These are phyloP conservation scores for Drosophila yooni DNA, from an alignment of 2,888 invertebrate genomes.

Conservation along the genomic window DNA sequence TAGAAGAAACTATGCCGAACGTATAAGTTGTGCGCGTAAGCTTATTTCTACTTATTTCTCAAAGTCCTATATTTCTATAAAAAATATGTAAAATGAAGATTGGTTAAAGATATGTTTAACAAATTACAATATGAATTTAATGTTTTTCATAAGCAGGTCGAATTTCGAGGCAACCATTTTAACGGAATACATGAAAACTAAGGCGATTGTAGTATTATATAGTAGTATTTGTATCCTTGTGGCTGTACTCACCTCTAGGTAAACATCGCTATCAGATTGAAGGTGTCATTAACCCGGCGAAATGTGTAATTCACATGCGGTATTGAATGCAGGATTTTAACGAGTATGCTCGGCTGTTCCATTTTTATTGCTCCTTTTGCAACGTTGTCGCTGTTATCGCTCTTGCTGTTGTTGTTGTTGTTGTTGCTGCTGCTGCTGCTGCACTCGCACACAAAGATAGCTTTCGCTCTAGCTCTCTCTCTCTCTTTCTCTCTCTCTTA, in stretches of 20 bases:
- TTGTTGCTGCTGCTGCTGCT: constrained; percentile 31
- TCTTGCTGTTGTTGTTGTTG: constrained; percentile 24
- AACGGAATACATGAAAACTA: not conserved
- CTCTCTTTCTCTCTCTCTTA: constrained; percentile 16
- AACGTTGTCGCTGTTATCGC: constrained; percentile 36
- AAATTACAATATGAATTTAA: not conserved
- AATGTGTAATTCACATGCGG: constrained; percentile 96
- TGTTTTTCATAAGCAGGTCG: not conserved
- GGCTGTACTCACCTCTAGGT: constrained; percentile 91
- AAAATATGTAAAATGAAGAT: not conserved
- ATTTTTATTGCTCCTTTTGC: constrained; percentile 81
- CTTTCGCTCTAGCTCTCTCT: constrained; percentile 17
- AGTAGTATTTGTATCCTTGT: not conserved
- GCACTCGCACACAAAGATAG: constrained; percentile 51
- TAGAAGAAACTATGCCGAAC: not conserved
- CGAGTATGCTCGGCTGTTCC: constrained; percentile 93
- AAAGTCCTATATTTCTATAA: not conserved
- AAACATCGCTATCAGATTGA: constrained; percentile 95
- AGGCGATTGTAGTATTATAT: not conserved
- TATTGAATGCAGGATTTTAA: constrained; percentile 94
- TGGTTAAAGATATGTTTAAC: not conserved
- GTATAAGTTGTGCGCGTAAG: not conserved
- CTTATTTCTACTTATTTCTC: not conserved
- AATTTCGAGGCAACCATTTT: not conserved
- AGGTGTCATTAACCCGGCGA: constrained; percentile 95